These are phyloP conservation scores for Paralichthys olivaceus DNA, from an alignment of 2,113 vertebrate genomes.

Conservation along the genomic window DNA sequence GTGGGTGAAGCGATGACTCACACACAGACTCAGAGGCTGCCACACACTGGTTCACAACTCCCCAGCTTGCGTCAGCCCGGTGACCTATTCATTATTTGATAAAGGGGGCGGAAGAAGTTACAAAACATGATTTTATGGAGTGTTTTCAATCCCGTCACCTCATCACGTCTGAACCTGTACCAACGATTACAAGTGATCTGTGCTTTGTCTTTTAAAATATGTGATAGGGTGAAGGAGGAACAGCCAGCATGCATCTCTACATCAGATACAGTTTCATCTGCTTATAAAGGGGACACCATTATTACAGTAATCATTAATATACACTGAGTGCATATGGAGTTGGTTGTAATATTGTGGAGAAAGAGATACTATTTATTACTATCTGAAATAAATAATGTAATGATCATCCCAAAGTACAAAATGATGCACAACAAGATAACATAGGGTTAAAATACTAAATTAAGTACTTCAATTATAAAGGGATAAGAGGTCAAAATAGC, in stretches of 20 bases:
- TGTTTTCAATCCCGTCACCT: background rate
- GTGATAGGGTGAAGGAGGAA: background rate
- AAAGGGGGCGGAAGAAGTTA: slow-evolving; percentile 37
- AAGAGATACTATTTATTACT: no score
- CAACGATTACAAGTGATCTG: background rate
- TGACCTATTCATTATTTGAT: slow-evolving; percentile 16
- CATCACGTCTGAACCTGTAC: background rate
- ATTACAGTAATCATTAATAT: background rate
- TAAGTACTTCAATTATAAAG: no score
- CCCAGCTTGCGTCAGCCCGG: slow-evolving; percentile 45
- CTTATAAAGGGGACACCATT: background rate
- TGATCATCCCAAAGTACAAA: no score
- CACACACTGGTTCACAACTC: slow-evolving; percentile 53
- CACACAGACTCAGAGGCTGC: slow-evolving; percentile 9
- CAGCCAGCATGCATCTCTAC: background rate
- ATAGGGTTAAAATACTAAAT: no score
- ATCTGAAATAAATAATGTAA: no score
- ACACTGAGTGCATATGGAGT: background rate
- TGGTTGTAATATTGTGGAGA: background rate
- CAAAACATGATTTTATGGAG: slow-evolving; percentile 20
- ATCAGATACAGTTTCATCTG: background rate
- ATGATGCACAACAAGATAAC: no score
- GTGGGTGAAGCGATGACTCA: slow-evolving; percentile 70
- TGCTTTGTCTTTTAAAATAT: background rate
- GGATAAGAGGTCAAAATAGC: no score